Evolutionary conservation across 2,113 vertebrate species (phyloP).

Genomic region (Brevimyrus niger): DNA sequence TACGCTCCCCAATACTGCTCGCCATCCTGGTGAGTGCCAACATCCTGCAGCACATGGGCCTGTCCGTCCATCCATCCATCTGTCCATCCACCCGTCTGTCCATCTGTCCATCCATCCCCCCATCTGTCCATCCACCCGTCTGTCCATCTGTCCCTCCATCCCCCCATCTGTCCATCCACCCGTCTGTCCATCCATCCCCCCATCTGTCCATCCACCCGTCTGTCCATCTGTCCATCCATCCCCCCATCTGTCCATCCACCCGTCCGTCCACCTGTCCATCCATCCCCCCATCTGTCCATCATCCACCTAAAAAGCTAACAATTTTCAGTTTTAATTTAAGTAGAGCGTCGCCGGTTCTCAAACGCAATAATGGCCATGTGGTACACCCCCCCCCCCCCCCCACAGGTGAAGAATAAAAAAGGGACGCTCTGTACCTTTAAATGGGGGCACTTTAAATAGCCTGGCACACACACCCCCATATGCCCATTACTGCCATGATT

Average conservation of each 20-base stretch:
- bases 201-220: background rate
- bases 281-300: too few species aligned
- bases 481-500: background rate
- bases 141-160: constrained; percentile 26
- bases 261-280: background rate
- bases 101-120: too few species aligned
- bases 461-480: background rate
- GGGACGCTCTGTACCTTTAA: background rate
- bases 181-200: too few species aligned
- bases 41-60: constrained; percentile 44
- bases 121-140: background rate
- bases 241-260: background rate
- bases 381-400: background rate
- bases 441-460: background rate
- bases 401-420: background rate
- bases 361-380: background rate
- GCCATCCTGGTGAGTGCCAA: constrained; percentile 77
- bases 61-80: background rate
- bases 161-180: background rate
- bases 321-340: background rate
- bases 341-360: background rate
- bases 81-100: background rate
- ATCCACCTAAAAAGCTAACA: background rate
- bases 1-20: constrained; percentile 78
- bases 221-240: background rate